phyloP scores from a whole-genome alignment of 2,113 vertebrate genomes.

The Neoarius graeffei region DNA sequence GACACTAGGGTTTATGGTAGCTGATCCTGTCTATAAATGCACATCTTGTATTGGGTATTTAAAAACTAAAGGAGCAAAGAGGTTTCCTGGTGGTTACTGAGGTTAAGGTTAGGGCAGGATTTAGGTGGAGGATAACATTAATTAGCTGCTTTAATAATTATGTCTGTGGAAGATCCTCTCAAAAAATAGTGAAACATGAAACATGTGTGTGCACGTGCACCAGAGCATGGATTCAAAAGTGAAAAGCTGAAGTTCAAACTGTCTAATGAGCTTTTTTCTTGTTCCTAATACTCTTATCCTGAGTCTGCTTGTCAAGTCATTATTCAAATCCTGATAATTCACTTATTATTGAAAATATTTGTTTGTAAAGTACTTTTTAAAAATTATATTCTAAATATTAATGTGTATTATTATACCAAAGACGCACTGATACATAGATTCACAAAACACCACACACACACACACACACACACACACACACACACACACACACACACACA shows the following conservation, averaged over 20 bases:
- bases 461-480: no score
- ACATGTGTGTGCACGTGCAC: constrained; percentile 6
- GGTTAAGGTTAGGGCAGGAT: not conserved
- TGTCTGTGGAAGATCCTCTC: not conserved
- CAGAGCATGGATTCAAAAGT: not conserved
- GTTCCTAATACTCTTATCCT: not conserved
- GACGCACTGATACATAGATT: no score
- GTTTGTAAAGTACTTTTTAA: not conserved
- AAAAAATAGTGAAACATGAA: not conserved
- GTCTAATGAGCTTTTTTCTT: constrained; percentile 47
- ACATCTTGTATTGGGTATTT: no score
- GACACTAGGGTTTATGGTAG: not conserved
- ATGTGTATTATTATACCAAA: not conserved
- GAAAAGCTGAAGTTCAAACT: constrained; percentile 19
- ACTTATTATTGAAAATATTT: not conserved
- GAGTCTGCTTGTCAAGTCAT: no score
- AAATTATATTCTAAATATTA: not conserved
- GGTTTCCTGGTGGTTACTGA: not conserved
- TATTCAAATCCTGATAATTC: not conserved
- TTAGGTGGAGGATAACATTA: not conserved
- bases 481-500: no score
- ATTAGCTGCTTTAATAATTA: not conserved
- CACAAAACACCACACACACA: no score
- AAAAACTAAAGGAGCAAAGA: no score
- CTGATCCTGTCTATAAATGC: not conserved